phyloP scores from a whole-genome alignment of 1,140 invertebrate species.

The Drosophila subobscura region DNA sequence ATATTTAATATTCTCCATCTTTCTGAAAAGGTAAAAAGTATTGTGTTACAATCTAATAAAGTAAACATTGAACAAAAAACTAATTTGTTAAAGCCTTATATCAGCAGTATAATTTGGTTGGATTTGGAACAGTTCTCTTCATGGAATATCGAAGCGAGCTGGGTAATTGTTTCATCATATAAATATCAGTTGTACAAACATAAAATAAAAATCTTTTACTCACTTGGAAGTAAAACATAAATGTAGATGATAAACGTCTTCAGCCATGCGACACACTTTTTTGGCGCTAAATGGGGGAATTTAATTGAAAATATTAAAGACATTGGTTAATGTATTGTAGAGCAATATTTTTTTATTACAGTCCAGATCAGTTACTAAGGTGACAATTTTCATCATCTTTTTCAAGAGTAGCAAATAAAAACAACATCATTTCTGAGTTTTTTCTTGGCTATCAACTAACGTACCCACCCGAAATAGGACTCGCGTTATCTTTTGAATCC shows the following conservation, averaged over 20 bases:
- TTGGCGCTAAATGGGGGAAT: no score
- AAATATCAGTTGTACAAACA: neutral
- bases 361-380: conserved; percentile 16
- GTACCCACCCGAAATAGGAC: neutral
- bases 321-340: neutral
- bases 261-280: no score
- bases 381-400: conserved; percentile 10
- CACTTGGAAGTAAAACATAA: no score
- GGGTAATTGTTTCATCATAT: conserved; percentile 69
- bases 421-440: neutral
- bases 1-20: no score
- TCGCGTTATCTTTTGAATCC: no score
- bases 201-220: no score
- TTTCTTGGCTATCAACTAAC: neutral
- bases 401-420: conserved; percentile 35
- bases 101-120: conserved; percentile 63
- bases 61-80: neutral
- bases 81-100: neutral
- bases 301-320: neutral
- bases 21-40: neutral
- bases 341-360: neutral
- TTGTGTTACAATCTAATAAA: no score
- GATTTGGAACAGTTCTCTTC: conserved; percentile 72
- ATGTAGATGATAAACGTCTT: neutral
- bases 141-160: conserved; percentile 71